Percentiles rank a stretch among this genome's conserved stretches.
phyloP scores from a whole-genome alignment of 2,888 invertebrate species.

The Ditylenchus weischeri region DNA sequence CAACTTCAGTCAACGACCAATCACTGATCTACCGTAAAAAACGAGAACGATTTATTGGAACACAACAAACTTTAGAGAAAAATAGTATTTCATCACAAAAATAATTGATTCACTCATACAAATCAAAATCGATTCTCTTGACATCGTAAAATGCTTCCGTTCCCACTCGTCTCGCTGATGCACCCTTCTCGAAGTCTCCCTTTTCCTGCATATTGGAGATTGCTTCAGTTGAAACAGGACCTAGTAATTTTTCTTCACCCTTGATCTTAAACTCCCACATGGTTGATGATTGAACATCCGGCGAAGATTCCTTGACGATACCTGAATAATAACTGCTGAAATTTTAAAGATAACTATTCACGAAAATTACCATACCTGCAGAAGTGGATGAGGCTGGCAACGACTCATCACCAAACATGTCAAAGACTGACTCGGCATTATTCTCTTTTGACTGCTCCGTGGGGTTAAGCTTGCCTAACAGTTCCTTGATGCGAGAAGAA shows the following conservation, averaged over 20 bases:
- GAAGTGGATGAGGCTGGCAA: neutral
- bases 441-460: neutral
- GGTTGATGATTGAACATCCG: constrained; percentile 5
- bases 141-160: constrained; percentile 45
- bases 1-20: too few species aligned
- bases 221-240: constrained; percentile 15
- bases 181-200: constrained; percentile 36
- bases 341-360: too few species aligned
- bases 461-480: constrained; percentile 30
- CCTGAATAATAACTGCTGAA: too few species aligned
- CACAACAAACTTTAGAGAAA: neutral
- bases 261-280: constrained; percentile 47
- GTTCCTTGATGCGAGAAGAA: constrained; percentile 38
- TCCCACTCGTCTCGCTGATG: constrained; percentile 40
- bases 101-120: constrained; percentile 31
- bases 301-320: neutral
- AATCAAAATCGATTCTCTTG: constrained; percentile 48
- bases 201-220: constrained; percentile 30
- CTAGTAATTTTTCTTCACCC: constrained; percentile 29
- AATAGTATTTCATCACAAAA: neutral
- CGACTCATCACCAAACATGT: constrained; percentile 31
- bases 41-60: too few species aligned
- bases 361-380: too few species aligned
- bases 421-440: constrained; percentile 12
- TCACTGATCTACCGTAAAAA: too few species aligned